Evolutionary conservation across 1,140 invertebrate species (phyloP), one percentile per base, ranked within the genome.

Genomic region (Dolichoris vasculosae): DNA sequence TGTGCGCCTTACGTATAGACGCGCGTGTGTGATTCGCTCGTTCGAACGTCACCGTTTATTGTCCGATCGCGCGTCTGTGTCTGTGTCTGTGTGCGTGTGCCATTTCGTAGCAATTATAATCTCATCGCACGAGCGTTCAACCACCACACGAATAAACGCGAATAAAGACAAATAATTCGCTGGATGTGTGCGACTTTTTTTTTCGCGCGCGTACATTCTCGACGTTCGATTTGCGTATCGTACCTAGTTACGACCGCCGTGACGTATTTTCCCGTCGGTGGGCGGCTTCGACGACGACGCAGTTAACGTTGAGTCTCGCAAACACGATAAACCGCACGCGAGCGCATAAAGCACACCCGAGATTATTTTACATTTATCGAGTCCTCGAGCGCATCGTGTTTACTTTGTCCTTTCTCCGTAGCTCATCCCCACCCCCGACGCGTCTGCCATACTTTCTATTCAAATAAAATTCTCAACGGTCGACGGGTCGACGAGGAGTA

Each of bases 191-290:
- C n/a, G 32, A 0, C 2, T 17, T 35, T 26, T 13, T 13, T 15
- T 69, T 69, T 35, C 13, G 51, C 32, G 9, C 46, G 55, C 46
- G 32, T 7, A 51, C 40, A 26, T 13, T 20, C 32, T 69, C 71
- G 40, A 38, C 67, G 35, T 71, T 43, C 59, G 76, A 6, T 78
- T 35, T 63, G 32, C 35, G 55, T 32, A 69, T 20, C n/a, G 11
- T 46, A 40, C n/a, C 40, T 30, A 46, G 46, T n/a, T 51, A 48
- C 48, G 23, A 6, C 15, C 30, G 64, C 13, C 11, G 15, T 69
- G 64, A 69, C 64, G 64, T 80, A 38, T 81, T 64, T n/a, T 30
- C 55, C 13, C 64, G 63, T 69, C 48, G 67, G 46, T 71, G 63
- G 80, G 46, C 80, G 40, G 43, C 43, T 69, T 17, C 67, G 63